Percentiles rank a stretch among this genome's conserved stretches.
These are phyloP conservation scores for Patiria miniata DNA, from an alignment of 35 echinoderm and acorn worm species.

Conservation along the genomic window DNA sequence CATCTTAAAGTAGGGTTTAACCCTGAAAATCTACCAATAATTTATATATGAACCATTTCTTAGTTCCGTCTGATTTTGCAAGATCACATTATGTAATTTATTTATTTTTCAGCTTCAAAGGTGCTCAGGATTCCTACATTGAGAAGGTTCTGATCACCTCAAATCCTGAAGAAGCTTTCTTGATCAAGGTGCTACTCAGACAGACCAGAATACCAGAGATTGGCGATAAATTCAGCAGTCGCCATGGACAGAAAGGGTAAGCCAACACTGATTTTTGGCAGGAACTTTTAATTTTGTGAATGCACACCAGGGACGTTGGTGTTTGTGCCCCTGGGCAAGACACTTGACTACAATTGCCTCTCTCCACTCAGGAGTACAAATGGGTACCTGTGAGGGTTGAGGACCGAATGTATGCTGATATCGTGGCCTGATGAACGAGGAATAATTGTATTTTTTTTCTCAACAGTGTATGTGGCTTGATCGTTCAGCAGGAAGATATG, in stretches of 20 bases:
- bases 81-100: not conserved
- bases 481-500: slow-evolving; percentile 98
- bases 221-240: slow-evolving; percentile 94
- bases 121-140: slow-evolving; percentile 89
- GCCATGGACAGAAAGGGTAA: slow-evolving; percentile 97
- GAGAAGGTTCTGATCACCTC: slow-evolving; percentile 97
- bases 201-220: slow-evolving; percentile 95
- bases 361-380: no score
- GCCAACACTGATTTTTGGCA: not conserved
- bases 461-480: slow-evolving; percentile 91
- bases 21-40: no score
- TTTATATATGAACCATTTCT: no score
- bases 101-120: slow-evolving; percentile 72
- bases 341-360: no score
- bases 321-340: not conserved
- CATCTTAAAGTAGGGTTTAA: no score
- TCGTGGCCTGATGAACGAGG: no score
- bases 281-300: no score
- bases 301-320: not conserved
- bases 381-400: no score
- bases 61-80: no score
- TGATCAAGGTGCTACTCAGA: slow-evolving; percentile 92
- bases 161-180: slow-evolving; percentile 90
- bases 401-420: no score
- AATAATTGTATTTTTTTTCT: slow-evolving; percentile 17